phyloP scores from a whole-genome alignment of 2,797 vertebrate species.

The Melanitta fusca region DNA sequence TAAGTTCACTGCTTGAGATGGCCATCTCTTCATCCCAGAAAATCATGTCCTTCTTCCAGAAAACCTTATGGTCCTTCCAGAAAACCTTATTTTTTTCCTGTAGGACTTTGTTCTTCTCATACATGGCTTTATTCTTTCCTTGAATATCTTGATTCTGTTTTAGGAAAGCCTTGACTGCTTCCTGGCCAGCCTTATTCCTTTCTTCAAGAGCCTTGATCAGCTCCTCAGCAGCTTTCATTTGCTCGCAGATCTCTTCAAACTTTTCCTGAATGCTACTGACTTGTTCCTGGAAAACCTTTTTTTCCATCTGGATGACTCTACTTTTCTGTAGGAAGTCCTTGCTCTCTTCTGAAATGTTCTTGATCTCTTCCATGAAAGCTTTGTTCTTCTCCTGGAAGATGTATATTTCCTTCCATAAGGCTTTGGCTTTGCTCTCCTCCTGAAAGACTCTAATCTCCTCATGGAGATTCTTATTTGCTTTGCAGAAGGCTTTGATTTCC shows the following conservation, averaged over 20 bases:
- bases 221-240: neutral
- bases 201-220: neutral
- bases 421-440: neutral
- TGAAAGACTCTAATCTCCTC: constrained; percentile 40
- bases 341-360: constrained; percentile 35
- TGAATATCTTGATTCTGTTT: constrained; percentile 55
- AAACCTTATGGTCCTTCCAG: constrained; percentile 58
- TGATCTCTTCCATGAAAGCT: constrained; percentile 36
- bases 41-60: constrained; percentile 65
- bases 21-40: constrained; percentile 66
- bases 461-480: neutral
- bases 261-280: neutral
- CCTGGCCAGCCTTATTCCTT: constrained; percentile 1
- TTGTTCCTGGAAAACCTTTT: neutral
- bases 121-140: constrained; percentile 66
- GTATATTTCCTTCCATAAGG: constrained; percentile 37
- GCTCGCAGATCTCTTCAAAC: neutral
- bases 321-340: constrained; percentile 11
- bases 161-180: constrained; percentile 36
- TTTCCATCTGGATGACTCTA: neutral
- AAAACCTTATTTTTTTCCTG: constrained; percentile 55
- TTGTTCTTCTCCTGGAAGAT: constrained; percentile 56
- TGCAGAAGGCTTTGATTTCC: neutral
- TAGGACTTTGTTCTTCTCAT: constrained; percentile 59
- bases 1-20: neutral